phyloP scores from a whole-genome alignment of 2,888 invertebrate genomes.

The Capitulum mitella region DNA sequence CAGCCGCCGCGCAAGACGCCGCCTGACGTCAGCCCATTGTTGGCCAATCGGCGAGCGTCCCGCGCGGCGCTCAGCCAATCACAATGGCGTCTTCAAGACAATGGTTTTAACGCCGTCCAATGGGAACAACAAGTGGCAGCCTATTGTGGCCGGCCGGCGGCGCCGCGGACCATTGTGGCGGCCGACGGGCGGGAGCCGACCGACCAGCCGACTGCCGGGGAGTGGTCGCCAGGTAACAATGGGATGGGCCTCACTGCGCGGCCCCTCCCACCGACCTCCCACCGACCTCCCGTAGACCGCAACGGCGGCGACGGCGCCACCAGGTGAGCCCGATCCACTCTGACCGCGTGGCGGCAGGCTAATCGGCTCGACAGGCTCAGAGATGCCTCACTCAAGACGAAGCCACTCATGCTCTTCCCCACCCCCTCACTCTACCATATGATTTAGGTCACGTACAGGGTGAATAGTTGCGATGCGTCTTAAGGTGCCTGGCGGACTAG shows the following conservation, averaged over 20 bases:
- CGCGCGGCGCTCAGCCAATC: neutral
- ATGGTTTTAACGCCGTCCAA: slow-evolving; percentile 14
- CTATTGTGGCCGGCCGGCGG: neutral
- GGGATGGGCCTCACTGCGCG: neutral
- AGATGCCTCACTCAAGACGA: too few relatives aligned
- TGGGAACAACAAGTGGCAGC: slow-evolving; percentile 4
- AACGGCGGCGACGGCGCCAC: neutral
- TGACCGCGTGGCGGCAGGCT: too few relatives aligned
- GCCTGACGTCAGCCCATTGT: slow-evolving; percentile 17
- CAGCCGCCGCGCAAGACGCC: slow-evolving; percentile 22
- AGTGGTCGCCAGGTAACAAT: slow-evolving; percentile 14
- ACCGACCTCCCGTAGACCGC: neutral
- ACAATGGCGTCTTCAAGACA: slow-evolving; percentile 20
- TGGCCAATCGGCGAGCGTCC: neutral
- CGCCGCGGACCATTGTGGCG: neutral
- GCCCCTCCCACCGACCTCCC: slow-evolving; percentile 25
- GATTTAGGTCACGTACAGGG: too few relatives aligned
- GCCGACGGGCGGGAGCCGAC: neutral
- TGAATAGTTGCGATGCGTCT: too few relatives aligned
- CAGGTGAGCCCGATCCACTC: too few relatives aligned
- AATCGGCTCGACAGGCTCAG: too few relatives aligned
- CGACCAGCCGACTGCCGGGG: neutral
- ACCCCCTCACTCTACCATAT: too few relatives aligned
- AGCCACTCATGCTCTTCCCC: too few relatives aligned
- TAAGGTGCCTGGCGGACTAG: too few relatives aligned